Evolutionary conservation across 2,113 vertebrate genomes (phyloP).

Genomic region (Thamnaconus septentrionalis): DNA sequence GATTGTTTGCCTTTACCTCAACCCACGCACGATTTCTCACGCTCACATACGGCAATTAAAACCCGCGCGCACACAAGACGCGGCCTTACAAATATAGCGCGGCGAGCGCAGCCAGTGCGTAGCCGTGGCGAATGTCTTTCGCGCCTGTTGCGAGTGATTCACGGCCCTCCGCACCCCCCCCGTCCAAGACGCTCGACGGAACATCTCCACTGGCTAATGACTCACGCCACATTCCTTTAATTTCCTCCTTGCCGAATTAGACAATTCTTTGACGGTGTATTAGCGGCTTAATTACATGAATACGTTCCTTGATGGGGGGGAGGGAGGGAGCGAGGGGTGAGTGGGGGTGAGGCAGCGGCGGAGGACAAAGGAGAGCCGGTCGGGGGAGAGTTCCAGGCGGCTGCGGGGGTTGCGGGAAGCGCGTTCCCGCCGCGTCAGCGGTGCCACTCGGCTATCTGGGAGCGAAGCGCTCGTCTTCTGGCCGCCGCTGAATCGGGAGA

Average conservation of each 20-base stretch:
- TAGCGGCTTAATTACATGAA: slow-evolving; percentile 83
- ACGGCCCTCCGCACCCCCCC: slow-evolving; percentile 71
- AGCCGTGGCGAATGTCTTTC: slow-evolving; percentile 57
- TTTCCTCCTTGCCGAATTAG: slow-evolving; percentile 83
- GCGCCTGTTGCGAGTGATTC: slow-evolving; percentile 68
- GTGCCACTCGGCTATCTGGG: no score
- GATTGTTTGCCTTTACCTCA: slow-evolving; percentile 64
- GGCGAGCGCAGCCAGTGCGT: slow-evolving; percentile 44
- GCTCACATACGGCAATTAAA: slow-evolving; percentile 66
- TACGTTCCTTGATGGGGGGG: slow-evolving; percentile 69
- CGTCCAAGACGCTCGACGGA: slow-evolving; percentile 75
- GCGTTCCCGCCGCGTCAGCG: slow-evolving; percentile 27
- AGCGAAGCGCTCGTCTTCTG: slow-evolving; percentile 28
- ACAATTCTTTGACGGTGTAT: slow-evolving; percentile 82
- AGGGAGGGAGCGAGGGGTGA: slow-evolving; percentile 54
- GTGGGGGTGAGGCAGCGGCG: slow-evolving; percentile 53
- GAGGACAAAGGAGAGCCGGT: slow-evolving; percentile 30
- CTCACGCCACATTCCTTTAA: slow-evolving; percentile 83
- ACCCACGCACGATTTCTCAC: slow-evolving; percentile 65
- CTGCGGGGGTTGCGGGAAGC: slow-evolving; percentile 52
- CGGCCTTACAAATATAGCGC: slow-evolving; percentile 56
- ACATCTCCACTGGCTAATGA: slow-evolving; percentile 82
- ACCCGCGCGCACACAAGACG: slow-evolving; percentile 25
- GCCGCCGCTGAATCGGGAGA: slow-evolving; percentile 40
- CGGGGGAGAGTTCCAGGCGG: slow-evolving; percentile 36